Evolutionary conservation across 2,888 invertebrate genomes (phyloP).

Genomic region (Bugulina stolonifera): DNA sequence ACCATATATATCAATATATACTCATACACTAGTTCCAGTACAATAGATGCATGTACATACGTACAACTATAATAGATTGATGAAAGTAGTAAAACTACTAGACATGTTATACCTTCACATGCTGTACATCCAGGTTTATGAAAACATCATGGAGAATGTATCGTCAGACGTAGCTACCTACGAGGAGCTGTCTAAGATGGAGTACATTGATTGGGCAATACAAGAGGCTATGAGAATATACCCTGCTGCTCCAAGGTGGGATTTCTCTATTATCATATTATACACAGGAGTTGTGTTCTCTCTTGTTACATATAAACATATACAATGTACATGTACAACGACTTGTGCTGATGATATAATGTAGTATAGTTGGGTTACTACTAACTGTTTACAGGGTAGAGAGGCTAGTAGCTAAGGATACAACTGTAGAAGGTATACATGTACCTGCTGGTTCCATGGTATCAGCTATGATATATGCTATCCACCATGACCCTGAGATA

Average conservation of each 20-base stretch:
- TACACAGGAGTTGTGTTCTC: too few species aligned
- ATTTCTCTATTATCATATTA: too few species aligned
- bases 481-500: slow-evolving; percentile 30
- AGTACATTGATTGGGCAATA: neutral
- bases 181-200: neutral
- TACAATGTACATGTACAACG: too few species aligned
- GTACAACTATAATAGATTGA: too few species aligned
- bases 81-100: too few species aligned
- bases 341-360: too few species aligned
- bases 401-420: neutral
- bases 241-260: neutral
- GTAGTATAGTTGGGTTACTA: too few species aligned
- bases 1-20: too few species aligned
- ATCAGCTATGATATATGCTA: slow-evolving; percentile 27
- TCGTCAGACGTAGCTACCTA: neutral
- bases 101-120: too few species aligned
- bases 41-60: too few species aligned
- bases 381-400: neutral
- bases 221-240: neutral
- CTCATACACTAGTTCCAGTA: too few species aligned
- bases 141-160: neutral
- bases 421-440: neutral
- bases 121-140: neutral
- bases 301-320: too few species aligned
- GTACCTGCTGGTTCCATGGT: neutral